Evolutionary conservation across 2,797 vertebrate species (phyloP).

Genomic region (Hyperoplus lanceolatus): DNA sequence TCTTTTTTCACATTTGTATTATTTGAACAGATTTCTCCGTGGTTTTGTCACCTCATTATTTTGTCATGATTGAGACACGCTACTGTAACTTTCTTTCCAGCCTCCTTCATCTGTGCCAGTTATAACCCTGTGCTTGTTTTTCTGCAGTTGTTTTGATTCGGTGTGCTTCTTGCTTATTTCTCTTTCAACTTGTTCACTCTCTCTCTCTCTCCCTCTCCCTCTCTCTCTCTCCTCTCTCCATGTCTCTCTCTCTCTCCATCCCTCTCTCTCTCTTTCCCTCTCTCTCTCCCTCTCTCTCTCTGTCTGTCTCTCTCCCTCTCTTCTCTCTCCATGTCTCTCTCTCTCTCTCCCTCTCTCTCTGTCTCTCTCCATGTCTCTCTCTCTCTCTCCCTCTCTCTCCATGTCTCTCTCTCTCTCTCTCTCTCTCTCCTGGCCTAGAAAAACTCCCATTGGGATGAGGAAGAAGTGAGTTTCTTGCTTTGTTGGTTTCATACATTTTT

Average conservation of each 20-base stretch:
- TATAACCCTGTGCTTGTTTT: slow-evolving; percentile 26
- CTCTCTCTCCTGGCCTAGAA: slow-evolving; percentile 84
- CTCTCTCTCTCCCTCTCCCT: slow-evolving; percentile 77
- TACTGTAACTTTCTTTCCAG: not conserved
- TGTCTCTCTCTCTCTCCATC: slow-evolving; percentile 12
- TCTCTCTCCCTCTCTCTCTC: slow-evolving; percentile 77
- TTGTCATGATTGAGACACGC: not conserved
- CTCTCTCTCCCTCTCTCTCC: slow-evolving; percentile 73
- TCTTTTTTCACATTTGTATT: not conserved
- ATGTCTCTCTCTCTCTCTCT: slow-evolving; percentile 77
- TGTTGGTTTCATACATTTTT: slow-evolving; percentile 73
- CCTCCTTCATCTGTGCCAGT: not conserved
- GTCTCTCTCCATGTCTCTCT: slow-evolving; percentile 65
- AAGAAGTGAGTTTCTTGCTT: slow-evolving; percentile 86
- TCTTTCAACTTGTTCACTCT: slow-evolving; percentile 73
- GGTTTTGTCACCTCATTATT: not conserved
- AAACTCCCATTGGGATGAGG: slow-evolving; percentile 89
- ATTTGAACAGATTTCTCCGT: no score
- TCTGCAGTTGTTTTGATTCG: slow-evolving; percentile 46
- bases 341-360: slow-evolving; percentile 73
- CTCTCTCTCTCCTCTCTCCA: slow-evolving; percentile 61
- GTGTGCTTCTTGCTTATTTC: slow-evolving; percentile 57
- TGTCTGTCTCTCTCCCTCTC: slow-evolving; percentile 66
- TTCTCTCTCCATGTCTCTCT: slow-evolving; percentile 74
- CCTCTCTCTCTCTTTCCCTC: slow-evolving; percentile 78